Percentiles rank a stretch among this genome's conserved stretches.
Evolutionary conservation across 2,888 invertebrate species (phyloP).

Genomic region (Fragum whitleyi): DNA sequence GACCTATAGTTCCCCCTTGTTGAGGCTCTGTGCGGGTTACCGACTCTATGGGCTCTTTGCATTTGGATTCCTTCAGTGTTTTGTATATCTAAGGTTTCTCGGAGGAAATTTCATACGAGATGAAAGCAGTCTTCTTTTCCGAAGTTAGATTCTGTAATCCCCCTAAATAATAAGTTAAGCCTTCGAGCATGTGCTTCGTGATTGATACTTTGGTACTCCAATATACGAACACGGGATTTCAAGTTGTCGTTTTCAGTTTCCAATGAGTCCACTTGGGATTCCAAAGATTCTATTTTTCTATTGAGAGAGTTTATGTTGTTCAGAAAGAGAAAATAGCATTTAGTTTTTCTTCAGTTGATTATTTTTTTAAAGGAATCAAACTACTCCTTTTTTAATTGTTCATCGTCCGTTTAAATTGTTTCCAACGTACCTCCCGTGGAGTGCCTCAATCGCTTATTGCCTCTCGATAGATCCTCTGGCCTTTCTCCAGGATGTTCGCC

Average conservation of each 20-base stretch:
- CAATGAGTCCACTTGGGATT: background rate
- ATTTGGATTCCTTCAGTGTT: background rate
- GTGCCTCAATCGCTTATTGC: background rate
- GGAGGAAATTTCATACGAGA: background rate
- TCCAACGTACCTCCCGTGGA: background rate
- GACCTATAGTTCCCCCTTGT: background rate
- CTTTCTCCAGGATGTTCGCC: too few relatives aligned
- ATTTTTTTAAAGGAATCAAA: background rate
- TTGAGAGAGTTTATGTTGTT: background rate
- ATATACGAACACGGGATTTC: background rate
- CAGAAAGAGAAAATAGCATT: background rate
- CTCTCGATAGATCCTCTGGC: background rate
- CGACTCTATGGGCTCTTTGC: slow-evolving; percentile 6
- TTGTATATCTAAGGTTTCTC: background rate
- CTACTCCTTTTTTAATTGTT: too few relatives aligned
- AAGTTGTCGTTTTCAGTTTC: background rate
- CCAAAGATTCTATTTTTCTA: background rate
- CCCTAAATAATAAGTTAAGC: background rate
- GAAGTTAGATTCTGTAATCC: background rate
- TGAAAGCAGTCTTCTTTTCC: slow-evolving; percentile 1
- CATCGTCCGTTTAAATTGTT: background rate
- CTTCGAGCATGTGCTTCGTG: background rate
- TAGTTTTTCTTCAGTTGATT: background rate
- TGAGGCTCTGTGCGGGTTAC: background rate
- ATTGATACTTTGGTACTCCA: background rate